Evolutionary conservation across 2,888 invertebrate species (phyloP).

Genomic region (Chymomyza fuscimana): DNA sequence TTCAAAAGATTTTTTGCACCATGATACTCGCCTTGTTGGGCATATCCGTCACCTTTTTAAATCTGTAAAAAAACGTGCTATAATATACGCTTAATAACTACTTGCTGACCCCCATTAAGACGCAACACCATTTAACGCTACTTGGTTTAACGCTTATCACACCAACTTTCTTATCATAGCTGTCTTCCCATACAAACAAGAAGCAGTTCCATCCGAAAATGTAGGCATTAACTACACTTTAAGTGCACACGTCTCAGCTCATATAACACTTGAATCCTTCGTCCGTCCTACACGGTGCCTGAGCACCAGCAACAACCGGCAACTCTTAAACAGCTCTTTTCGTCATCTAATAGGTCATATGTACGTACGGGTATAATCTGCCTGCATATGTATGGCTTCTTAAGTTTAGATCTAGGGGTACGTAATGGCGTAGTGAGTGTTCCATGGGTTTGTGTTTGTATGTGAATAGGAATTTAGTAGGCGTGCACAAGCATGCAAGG

Average conservation of each 20-base stretch:
- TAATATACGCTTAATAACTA: too few species aligned
- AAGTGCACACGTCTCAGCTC: background rate
- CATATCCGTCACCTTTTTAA: too few species aligned
- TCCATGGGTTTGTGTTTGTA: background rate
- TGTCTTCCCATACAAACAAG: too few species aligned
- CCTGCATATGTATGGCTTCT: conserved; percentile 31
- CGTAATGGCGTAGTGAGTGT: background rate
- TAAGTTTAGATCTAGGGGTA: conserved; percentile 20
- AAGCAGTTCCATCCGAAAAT: background rate
- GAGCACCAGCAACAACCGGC: background rate
- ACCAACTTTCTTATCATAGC: too few species aligned
- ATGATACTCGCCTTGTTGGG: too few species aligned
- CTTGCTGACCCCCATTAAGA: too few species aligned
- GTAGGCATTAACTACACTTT: background rate
- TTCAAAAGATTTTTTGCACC: too few species aligned
- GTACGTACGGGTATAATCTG: conserved; percentile 9
- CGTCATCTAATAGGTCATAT: conserved; percentile 69
- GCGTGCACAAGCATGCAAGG: conserved; percentile 64
- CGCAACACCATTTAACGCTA: too few species aligned
- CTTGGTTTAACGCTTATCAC: too few species aligned
- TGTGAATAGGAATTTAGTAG: conserved; percentile 45
- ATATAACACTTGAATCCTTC: background rate
- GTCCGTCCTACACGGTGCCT: background rate
- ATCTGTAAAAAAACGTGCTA: too few species aligned
- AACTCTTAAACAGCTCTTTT: conserved; percentile 66